Evolutionary conservation across 2,113 vertebrate species (phyloP), one percentile per base, ranked within the genome.

Genomic region (Gavia stellata): DNA sequence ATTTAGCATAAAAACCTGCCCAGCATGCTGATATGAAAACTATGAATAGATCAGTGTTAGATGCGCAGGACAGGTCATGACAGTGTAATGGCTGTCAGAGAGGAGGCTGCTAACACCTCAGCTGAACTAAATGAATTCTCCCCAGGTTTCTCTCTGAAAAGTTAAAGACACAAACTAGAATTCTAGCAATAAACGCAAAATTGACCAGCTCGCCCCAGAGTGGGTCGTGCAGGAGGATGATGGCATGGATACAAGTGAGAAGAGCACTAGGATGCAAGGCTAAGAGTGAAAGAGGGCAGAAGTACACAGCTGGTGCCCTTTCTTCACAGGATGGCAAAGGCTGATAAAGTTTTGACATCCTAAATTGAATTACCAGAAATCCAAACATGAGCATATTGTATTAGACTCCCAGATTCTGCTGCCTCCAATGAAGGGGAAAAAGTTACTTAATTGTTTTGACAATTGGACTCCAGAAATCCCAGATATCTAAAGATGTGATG

Each of bases 1-100:
- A 92, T 90, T 94, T 96, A 93, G 65, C 88, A 90, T 96, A 93
- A 92, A 96, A 96, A 81, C 92, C 86, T 86, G 87, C 91, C 63
- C 92, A 97, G 95, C 95, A 94, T 95, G 94, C 77, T 85, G 71
- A 96, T 91, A 83, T 40, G 65, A 93, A 94, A 92, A 33, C 87
- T 42, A 78, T 96, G 94, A 94, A 94, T 93, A 95, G 91, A 94
- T 72, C 91, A 68, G 72, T 80, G 71, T 92, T 88, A 94, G 59
- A 92, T 1, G 11, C 1, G 3, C 81, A 87, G 94, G 91, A 96
- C 94, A 93, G 93, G 86, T 95, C 94, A 92, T 58, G 79, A 70
- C 28, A 83, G 70, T 52, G 70, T 88, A 95, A 95, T 81, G 80
- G 49, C 34, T 93, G 74, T 86, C 81, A 86, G 82, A 95, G 31